These are phyloP conservation scores for Cavia aperea DNA, from an alignment of 2,113 vertebrate genomes.

Conservation along the genomic window DNA sequence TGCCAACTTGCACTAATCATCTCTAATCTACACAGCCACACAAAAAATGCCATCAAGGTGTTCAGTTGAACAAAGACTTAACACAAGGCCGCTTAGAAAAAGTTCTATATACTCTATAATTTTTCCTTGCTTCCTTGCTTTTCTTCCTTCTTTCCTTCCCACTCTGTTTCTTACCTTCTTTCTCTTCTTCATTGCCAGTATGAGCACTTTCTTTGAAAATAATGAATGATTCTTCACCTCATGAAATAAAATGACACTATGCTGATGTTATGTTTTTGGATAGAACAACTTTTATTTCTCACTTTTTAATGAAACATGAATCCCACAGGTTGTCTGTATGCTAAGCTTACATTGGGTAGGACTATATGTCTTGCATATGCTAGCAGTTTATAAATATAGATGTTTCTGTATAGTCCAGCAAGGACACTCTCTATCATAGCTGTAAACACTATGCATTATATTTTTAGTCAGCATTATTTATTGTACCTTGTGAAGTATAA, in stretches of 20 bases:
- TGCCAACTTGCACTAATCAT: not conserved
- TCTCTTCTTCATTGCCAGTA: not conserved
- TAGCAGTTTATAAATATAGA: not conserved
- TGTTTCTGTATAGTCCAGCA: not conserved
- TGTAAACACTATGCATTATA: not conserved
- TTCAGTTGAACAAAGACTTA: not conserved
- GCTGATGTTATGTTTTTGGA: not conserved
- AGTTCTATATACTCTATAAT: not conserved
- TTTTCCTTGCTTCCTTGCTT: not conserved
- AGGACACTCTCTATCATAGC: not conserved
- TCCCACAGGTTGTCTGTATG: too few species aligned
- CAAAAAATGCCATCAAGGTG: not conserved
- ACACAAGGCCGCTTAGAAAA: not conserved
- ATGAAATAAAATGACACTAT: not conserved
- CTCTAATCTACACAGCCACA: fast-evolving
- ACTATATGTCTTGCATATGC: not conserved
- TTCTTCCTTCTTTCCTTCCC: too few species aligned
- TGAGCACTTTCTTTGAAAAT: not conserved
- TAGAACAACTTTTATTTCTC: not conserved
- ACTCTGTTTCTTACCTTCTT: not conserved
- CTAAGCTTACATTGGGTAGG: not conserved
- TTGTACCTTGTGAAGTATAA: not conserved
- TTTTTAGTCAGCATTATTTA: not conserved
- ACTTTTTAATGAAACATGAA: not conserved
- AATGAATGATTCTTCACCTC: not conserved